These are phyloP conservation scores for Anseranas semipalmata DNA, from an alignment of 2,113 vertebrate species.

Conservation along the genomic window DNA sequence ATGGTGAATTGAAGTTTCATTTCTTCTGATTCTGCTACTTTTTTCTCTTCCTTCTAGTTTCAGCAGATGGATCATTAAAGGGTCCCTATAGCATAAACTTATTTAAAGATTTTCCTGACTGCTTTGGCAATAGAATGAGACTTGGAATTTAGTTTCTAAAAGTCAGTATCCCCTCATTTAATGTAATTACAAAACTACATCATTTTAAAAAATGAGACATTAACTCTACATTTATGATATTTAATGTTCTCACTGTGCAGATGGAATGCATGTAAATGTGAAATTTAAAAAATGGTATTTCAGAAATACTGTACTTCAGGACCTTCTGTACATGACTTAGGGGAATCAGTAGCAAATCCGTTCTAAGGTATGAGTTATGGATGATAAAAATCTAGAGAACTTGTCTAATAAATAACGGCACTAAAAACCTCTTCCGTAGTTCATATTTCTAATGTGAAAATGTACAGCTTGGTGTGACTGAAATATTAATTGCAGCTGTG, in stretches of 20 bases:
- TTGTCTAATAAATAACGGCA: slow-evolving; percentile 65
- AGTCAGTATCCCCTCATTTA: slow-evolving; percentile 63
- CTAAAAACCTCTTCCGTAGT: slow-evolving; percentile 48
- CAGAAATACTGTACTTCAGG: slow-evolving; percentile 52
- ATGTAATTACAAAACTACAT: slow-evolving; percentile 63
- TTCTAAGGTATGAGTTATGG: slow-evolving; percentile 57
- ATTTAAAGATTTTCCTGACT: slow-evolving; percentile 59
- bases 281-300: slow-evolving; percentile 71
- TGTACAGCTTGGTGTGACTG: slow-evolving; percentile 8
- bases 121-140: slow-evolving; percentile 58
- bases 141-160: slow-evolving; percentile 66
- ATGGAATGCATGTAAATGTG: slow-evolving; percentile 72
- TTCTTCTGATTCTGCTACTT: not conserved
- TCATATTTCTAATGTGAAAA: slow-evolving; percentile 51
- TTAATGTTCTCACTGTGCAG: slow-evolving; percentile 65
- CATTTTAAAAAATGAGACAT: slow-evolving; percentile 72
- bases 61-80: slow-evolving; percentile 58
- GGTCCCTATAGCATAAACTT: slow-evolving; percentile 54
- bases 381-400: slow-evolving; percentile 58
- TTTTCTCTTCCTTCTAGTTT: not conserved
- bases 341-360: slow-evolving; percentile 62
- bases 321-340: slow-evolving; percentile 65
- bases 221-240: slow-evolving; percentile 70
- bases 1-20: not conserved
- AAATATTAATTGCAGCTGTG: not conserved